Evolutionary conservation across 1,140 invertebrate species (phyloP), one percentile per base, ranked within the genome.

Genomic region (Lordiphosa mommai): DNA sequence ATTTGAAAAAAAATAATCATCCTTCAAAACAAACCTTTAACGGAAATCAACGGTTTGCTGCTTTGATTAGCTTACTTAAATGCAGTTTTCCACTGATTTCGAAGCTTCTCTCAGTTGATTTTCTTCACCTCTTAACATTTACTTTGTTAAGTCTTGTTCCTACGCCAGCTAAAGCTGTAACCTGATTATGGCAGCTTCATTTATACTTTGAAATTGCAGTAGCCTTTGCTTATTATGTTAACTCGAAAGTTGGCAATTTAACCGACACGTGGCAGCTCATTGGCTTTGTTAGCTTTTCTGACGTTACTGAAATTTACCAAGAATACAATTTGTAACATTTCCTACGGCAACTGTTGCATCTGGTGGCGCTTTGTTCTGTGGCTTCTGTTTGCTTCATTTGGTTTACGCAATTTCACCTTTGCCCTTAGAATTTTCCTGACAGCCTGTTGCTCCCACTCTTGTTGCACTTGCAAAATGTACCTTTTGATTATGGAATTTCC

Each of bases 401-500:
- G n/a, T 30, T 49, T 27, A 23, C 17, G 20, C 10, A 33, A 43
- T 33, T 58, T 27, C 9, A 66, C 32, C 43, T 49, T 17, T 36
- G 16, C 8, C 29, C 34, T 34, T 33, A 27, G 8, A 1, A 13
- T 12, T 23, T 6, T 6, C 0, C 1, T 0, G 0, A 23, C 20
- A 5, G 20, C 4, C 20, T 23, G 4, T 23, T 4, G 1, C 20
- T 5, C 20, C 29, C 51, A 44, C 16, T 56, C 51, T 49, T 41
- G 27, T n/a, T 33, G 40, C 52, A 57, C n/a, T 29, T 5, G 29
- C 49, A 27, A 56, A 51, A 34, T 59, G 52, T 59, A 33, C 44
- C 34, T 40, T 59, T 41, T 29, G 10, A 40, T 29, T 47, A 67
- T 51, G 27, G 20, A 47, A 67, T 48, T 55, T 68, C 36, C 13